Base-by-base conservation (phyloP, 2,113 vertebrate genomes). In the Amblyornis subalaris region DNA sequence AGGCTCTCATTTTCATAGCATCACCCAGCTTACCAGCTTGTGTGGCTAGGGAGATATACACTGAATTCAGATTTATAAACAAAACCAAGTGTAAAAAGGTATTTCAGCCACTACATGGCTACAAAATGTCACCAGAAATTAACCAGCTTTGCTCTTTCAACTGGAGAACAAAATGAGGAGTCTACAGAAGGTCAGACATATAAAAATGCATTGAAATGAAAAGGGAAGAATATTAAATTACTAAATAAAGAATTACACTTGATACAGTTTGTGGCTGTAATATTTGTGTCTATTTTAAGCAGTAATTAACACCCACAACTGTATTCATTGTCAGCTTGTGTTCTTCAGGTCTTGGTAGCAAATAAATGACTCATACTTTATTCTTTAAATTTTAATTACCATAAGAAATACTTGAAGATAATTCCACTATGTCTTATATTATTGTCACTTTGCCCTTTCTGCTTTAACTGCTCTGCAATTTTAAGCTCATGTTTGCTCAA, bases 121-220 rank as follows among this genome's bases (percentile, higher is more conserved):
- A 85, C 85, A 85, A 96, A 95, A 95, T 88, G 82, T 95, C 94
- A 96, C 64, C 82, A 88, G 85, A 94, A 89, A 95, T 94, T 95
- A 95, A 83, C 85, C 78, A 90, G 85, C 71, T 88, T 88, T 95
- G 93, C 93, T 83, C 91, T 94, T 96, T 94, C 96, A 94, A 62
- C 91, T 95, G 81, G 62, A 91, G 91, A 95, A 83, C 85, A 89
- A 90, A 95, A 95, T 91, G 91, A 93, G 53, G 67, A 96, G 78
- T 91, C 93, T 95, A 84, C 88, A 94, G 95, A 97, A 97, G 95
- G 95, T 97, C 96, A 96, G 93, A 85, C n/a, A 53, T 96, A 95
- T 93, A 96, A 95, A 96, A 96, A 96, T 95, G 85, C 82, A 97
- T 96, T 95, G 94, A 94, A 87, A 91, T 88, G 85, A 97, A 92